Evolutionary conservation across 2,797 vertebrate species (phyloP).

Genomic region (Notoglanidium macrostoma): DNA sequence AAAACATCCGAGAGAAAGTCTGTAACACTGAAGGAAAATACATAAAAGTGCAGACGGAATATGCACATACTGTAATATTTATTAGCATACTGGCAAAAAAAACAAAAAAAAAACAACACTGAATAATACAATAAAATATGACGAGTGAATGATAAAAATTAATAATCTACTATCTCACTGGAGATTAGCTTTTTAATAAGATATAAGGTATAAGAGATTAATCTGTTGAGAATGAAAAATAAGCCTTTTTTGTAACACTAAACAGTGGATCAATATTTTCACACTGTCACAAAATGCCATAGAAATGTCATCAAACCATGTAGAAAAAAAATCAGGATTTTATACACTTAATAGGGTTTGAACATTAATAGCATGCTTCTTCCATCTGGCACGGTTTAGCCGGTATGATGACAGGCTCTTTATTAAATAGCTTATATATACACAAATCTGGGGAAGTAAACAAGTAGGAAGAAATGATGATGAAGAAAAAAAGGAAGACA

Average conservation of each 20-base stretch:
- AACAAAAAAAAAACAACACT: not conserved
- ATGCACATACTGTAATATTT: not conserved
- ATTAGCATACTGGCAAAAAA: not conserved
- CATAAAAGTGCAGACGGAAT: not conserved
- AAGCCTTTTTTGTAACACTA: not conserved
- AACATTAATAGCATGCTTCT: not conserved
- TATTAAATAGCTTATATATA: not conserved
- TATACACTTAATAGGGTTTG: too few relatives aligned
- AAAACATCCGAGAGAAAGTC: not conserved
- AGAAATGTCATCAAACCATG: not conserved
- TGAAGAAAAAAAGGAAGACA: too few relatives aligned
- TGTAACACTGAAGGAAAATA: not conserved
- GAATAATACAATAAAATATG: not conserved
- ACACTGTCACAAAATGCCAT: not conserved
- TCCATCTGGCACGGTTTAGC: not conserved
- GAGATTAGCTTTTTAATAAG: not conserved
- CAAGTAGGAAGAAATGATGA: too few relatives aligned
- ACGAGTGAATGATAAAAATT: not conserved
- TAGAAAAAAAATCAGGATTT: not conserved
- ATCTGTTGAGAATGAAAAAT: not conserved
- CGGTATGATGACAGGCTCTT: not conserved
- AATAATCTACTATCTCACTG: not conserved
- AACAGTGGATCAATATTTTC: not conserved
- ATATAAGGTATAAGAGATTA: not conserved
- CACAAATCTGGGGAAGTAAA: not conserved